Evolutionary conservation across 2,888 invertebrate genomes (phyloP), one percentile per base, ranked within the genome.

Genomic region (Ophion ellenae): DNA sequence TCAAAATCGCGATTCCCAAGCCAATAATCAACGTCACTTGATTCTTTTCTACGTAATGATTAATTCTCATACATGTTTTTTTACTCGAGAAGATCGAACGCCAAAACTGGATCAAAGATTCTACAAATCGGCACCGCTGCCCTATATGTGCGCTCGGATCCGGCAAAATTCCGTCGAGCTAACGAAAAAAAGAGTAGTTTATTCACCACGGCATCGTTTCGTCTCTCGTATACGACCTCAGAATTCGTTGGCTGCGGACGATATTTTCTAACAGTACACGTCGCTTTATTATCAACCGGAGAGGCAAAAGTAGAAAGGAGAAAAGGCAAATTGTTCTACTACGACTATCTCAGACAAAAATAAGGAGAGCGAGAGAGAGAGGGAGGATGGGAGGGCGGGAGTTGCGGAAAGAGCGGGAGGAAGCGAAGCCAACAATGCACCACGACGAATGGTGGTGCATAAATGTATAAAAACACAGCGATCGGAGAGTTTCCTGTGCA

Each of bases 401-500:
- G 28, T 63, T 3, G 64, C 59, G 17, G 57, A 74, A 70, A 69
- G 81, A 71, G 61, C 63, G 87, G n/a, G 53, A 57, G 61, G 28
- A 53, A 28, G 61, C 59, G 71, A 32, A 24, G 66, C 47, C 9
- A 67, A 83, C 71, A 79, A 82, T 82, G 71, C 67, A 10, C 67
- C 47, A 57, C 36, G 63, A 74, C 61, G 73, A 76, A 85, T 74
- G 45, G 59, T 80, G 53, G 73, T 67, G 64, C 64, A 74, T 81
- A 81, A 63, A 81, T 74, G 59, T 74, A 74, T 81, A 57, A 69
- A 64, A 81, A 85, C 75, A 64, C 45, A 59, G 61, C 24, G 67
- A 80, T 75, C 75, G 45, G 59, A 71, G 75, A 81, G 63, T 84
- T 84, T 84, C 81, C 84, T 66, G 86, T 71, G 81, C 84, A 74